Evolutionary conservation across 2,113 vertebrate genomes (phyloP).

Genomic region (Oostethus manadensis): DNA sequence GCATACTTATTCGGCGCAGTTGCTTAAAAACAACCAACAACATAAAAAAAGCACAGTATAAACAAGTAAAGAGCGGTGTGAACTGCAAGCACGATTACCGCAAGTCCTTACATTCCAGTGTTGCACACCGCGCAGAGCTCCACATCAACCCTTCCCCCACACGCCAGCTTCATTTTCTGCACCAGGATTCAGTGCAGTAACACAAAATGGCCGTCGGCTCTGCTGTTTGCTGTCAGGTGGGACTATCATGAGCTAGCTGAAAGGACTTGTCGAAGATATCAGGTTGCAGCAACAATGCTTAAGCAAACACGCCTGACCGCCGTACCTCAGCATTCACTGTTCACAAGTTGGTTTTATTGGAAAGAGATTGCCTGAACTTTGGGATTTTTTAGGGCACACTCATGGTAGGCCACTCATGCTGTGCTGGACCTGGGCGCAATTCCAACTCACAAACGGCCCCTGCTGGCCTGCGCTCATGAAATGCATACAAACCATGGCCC

Average conservation of each 20-base stretch:
- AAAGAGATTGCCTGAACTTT: too few relatives aligned
- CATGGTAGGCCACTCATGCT: too few relatives aligned
- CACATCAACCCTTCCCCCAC: constrained; percentile 36
- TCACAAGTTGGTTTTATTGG: too few relatives aligned
- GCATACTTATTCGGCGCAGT: not conserved
- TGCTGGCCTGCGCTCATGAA: too few relatives aligned
- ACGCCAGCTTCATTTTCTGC: constrained; percentile 42
- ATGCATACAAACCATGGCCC: too few relatives aligned
- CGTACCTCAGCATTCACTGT: too few relatives aligned
- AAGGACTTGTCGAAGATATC: constrained; percentile 27
- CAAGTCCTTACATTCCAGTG: constrained; percentile 50
- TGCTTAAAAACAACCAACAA: not conserved
- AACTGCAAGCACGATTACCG: constrained; percentile 23
- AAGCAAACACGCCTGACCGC: not conserved
- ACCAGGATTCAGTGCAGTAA: constrained; percentile 50
- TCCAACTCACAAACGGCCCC: too few relatives aligned
- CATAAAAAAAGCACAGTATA: not conserved
- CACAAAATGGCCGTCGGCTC: constrained; percentile 65
- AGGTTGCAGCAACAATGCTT: constrained; percentile 21
- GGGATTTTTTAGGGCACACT: too few relatives aligned
- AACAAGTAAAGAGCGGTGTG: constrained; percentile 16
- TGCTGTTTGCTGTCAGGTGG: constrained; percentile 44
- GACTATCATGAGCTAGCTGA: constrained; percentile 53
- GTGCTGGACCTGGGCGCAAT: too few relatives aligned
- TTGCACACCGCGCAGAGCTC: constrained; percentile 47